Evolutionary conservation across 2,888 invertebrate species (phyloP).

Genomic region (Scaptodrosophila latifasciaeformis): DNA sequence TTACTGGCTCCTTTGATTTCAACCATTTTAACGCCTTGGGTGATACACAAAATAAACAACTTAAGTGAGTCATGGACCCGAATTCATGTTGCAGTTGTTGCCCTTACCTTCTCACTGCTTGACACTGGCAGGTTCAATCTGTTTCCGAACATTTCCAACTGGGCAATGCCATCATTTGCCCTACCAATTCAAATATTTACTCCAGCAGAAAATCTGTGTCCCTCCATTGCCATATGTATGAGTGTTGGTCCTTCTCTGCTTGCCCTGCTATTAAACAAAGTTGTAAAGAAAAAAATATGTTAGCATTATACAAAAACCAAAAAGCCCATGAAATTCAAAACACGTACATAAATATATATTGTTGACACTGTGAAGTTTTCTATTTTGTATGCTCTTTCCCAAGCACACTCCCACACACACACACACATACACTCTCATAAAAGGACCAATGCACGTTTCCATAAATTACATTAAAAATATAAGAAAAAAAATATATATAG

Average conservation of each 20-base stretch:
- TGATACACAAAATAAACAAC: too few relatives aligned
- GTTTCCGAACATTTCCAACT: conserved; percentile 8
- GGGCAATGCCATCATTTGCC: conserved; percentile 4
- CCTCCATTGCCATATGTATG: too few relatives aligned
- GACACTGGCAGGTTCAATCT: too few relatives aligned
- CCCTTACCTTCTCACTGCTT: too few relatives aligned
- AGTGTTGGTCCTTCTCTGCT: too few relatives aligned
- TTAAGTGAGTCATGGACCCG: too few relatives aligned
- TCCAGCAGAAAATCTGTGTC: conserved; percentile 13
- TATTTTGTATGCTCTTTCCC: not conserved
- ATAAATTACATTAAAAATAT: conserved; percentile 50
- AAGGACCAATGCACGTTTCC: conserved; percentile 45
- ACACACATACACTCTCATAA: conserved; percentile 1
- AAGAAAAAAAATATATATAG: conserved; percentile 6
- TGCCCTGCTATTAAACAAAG: conserved; percentile 42
- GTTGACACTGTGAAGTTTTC: not conserved
- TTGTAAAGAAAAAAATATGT: conserved; percentile 39
- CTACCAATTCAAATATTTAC: not conserved
- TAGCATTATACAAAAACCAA: conserved; percentile 20
- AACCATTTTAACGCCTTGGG: not conserved
- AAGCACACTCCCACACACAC: not conserved
- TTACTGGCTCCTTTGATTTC: not conserved
- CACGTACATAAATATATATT: conserved; percentile 42
- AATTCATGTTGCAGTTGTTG: too few relatives aligned
- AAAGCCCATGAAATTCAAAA: conserved; percentile 39